Evolutionary conservation across 2,888 invertebrate genomes (phyloP).

Genomic region (Perizoma affinitatum): DNA sequence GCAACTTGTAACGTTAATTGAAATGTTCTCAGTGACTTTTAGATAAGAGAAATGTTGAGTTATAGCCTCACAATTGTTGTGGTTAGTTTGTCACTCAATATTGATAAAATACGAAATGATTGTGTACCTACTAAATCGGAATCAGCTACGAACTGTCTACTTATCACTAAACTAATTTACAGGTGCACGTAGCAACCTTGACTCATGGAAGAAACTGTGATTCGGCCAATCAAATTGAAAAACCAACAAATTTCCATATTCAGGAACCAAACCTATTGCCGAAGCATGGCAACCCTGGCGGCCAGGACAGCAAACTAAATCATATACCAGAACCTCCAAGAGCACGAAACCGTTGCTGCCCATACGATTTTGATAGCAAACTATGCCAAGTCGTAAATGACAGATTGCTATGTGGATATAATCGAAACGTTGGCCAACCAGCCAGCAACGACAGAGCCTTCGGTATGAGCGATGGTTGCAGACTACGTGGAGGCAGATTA

Average conservation of each 20-base stretch:
- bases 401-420: conserved; percentile 65
- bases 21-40: conserved; percentile 44
- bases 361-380: conserved; percentile 63
- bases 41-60: conserved; percentile 63
- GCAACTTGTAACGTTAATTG: conserved; percentile 50
- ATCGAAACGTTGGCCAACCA: conserved; percentile 57
- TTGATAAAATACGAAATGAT: no score
- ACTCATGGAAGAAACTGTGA: conserved; percentile 17
- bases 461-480: conserved; percentile 57
- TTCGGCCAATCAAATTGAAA: conserved; percentile 5
- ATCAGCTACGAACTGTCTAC: no score
- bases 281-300: background rate
- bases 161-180: conserved; percentile 1
- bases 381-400: conserved; percentile 61
- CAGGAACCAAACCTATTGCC: background rate
- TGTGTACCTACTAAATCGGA: no score
- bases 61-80: conserved; percentile 48
- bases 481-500: conserved; percentile 60
- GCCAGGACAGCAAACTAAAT: background rate
- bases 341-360: conserved; percentile 58
- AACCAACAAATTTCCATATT: background rate
- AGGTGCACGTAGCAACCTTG: conserved; percentile 40
- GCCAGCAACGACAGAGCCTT: conserved; percentile 35
- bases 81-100: conserved; percentile 49
- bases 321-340: conserved; percentile 2